Percentiles rank a stretch among this genome's conserved stretches.
Conservation (phyloP, 2,888 invertebrate species). For the Cerastoderma edule region DNA sequence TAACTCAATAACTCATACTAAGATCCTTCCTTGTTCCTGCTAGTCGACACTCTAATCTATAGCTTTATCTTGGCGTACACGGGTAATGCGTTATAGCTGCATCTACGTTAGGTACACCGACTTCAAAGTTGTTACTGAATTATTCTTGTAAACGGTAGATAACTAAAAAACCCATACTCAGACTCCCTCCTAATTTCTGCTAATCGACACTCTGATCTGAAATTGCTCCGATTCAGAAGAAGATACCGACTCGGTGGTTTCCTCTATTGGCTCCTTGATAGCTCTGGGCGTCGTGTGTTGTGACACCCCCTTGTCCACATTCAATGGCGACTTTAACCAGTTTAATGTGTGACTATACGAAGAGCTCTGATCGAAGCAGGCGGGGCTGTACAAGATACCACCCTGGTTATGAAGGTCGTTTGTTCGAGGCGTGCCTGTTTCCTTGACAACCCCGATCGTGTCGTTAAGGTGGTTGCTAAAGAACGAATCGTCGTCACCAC, state of each 20-base stretch:
- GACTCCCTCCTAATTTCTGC: too few relatives aligned
- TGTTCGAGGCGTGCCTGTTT: too few relatives aligned
- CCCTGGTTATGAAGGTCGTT: not conserved
- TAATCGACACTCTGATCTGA: slow-evolving; percentile 10
- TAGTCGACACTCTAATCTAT: too few relatives aligned
- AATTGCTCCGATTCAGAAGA: not conserved
- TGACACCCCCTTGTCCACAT: not conserved
- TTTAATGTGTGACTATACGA: not conserved
- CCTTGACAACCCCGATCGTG: not conserved
- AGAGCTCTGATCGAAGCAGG: not conserved
- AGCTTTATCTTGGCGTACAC: too few relatives aligned
- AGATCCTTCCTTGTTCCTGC: too few relatives aligned
- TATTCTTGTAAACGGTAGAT: too few relatives aligned
- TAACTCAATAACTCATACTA: too few relatives aligned
- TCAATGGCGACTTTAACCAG: not conserved
- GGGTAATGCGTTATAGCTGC: too few relatives aligned
- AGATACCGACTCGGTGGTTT: not conserved
- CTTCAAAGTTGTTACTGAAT: too few relatives aligned
- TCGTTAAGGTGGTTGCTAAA: not conserved
- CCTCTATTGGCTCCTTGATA: not conserved
- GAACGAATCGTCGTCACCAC: not conserved
- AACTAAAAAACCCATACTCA: too few relatives aligned
- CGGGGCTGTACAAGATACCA: slow-evolving; percentile 10
- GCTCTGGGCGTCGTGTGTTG: not conserved
- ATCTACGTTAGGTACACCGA: too few relatives aligned